A percentile compares a stretch with the other conserved stretches of the same genome.
Evolutionary conservation across 2,113 vertebrate genomes (phyloP).

Genomic region (Pyrgilauda ruficollis): DNA sequence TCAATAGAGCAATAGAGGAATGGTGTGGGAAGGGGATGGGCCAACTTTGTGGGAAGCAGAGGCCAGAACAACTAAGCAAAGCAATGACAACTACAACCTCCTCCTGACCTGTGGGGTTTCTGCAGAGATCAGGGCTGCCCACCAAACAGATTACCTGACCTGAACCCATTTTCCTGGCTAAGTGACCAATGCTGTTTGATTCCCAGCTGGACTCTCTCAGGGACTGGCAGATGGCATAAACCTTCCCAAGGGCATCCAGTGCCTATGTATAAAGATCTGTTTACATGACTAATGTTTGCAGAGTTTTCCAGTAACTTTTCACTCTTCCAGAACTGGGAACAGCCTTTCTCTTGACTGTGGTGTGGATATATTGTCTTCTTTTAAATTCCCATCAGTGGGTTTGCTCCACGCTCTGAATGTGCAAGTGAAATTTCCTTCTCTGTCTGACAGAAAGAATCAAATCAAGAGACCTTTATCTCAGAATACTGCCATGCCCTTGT

Average conservation of each 20-base stretch:
- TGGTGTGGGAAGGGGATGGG: neutral
- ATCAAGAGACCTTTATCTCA: neutral
- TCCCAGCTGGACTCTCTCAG: neutral
- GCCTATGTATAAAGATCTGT: neutral
- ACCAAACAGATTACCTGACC: neutral
- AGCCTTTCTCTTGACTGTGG: neutral
- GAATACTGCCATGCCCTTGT: neutral
- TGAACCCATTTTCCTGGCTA: neutral
- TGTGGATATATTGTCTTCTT: neutral
- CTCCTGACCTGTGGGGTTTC: neutral
- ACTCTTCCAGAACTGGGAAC: neutral
- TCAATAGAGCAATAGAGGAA: neutral
- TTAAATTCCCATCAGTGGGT: neutral
- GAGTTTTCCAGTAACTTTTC: neutral
- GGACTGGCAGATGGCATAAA: neutral
- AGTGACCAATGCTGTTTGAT: neutral
- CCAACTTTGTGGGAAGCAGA: neutral
- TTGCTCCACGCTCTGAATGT: neutral
- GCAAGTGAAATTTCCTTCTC: neutral
- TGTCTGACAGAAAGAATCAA: neutral
- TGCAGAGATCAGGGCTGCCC: neutral
- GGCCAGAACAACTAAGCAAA: neutral
- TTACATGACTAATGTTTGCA: constrained; percentile 35
- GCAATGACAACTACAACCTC: neutral
- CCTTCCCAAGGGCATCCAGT: neutral